Conservation (phyloP, 2,888 invertebrate species). For the Drosophila maculinotata region DNA sequence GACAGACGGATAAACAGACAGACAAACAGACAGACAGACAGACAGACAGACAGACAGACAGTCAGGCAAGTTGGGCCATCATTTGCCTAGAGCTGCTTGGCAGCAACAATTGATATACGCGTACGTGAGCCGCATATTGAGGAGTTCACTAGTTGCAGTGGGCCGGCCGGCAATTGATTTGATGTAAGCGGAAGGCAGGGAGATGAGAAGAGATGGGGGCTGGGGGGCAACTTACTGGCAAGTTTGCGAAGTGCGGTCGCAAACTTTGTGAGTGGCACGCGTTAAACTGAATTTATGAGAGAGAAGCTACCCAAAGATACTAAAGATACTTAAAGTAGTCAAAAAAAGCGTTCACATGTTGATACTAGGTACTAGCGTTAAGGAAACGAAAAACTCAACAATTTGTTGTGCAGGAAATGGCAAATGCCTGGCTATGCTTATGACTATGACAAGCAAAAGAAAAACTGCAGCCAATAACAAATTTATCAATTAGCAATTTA, state of each 20-base stretch:
- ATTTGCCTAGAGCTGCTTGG: constrained; percentile 71
- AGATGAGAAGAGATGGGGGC: too few relatives aligned
- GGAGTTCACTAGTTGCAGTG: constrained; percentile 19
- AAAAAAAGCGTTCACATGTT: not conserved
- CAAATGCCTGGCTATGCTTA: constrained; percentile 17
- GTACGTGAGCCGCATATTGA: constrained; percentile 72
- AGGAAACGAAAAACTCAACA: constrained; percentile 1
- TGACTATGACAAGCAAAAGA: constrained; percentile 7
- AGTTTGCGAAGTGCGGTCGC: constrained; percentile 56
- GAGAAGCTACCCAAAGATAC: constrained; percentile 15
- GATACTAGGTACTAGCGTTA: not conserved
- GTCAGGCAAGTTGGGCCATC: constrained; percentile 54
- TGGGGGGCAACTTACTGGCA: constrained; percentile 12
- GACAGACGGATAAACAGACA: constrained; percentile 29
- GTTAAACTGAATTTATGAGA: constrained; percentile 60
- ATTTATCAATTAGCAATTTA: constrained; percentile 70
- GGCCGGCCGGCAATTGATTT: constrained; percentile 69
- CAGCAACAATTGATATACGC: constrained; percentile 80
- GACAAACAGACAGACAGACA: constrained; percentile 24
- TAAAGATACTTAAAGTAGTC: constrained; percentile 29
- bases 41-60: constrained; percentile 23
- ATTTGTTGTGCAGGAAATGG: constrained; percentile 49
- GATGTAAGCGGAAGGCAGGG: constrained; percentile 57
- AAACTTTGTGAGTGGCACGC: constrained; percentile 66
- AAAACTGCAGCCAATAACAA: constrained; percentile 45